Evolutionary conservation across 2,113 vertebrate species (phyloP).

Genomic region (Ahaetulla prasina): DNA sequence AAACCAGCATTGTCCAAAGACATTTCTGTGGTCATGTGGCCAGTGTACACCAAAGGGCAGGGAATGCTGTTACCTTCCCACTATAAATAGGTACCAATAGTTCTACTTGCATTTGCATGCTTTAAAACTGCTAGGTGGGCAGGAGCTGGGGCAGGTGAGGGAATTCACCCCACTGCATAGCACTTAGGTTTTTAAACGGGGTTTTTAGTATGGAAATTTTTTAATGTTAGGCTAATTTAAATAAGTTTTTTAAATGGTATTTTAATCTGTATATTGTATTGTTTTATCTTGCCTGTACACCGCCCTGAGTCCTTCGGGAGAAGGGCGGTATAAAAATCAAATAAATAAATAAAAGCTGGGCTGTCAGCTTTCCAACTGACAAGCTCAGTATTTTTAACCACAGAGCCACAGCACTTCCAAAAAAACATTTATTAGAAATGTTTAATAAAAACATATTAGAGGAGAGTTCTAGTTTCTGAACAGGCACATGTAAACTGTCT

Average conservation of each 20-base stretch:
- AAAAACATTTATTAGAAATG: not conserved
- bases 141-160: too few species aligned
- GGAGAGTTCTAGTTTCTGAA: not conserved
- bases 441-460: not conserved
- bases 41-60: not conserved
- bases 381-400: not conserved
- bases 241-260: too few species aligned
- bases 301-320: too few species aligned
- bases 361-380: not conserved
- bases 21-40: not conserved
- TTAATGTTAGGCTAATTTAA: too few species aligned
- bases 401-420: not conserved
- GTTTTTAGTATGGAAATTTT: too few species aligned
- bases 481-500: not conserved
- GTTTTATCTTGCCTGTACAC: too few species aligned
- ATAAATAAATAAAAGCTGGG: not conserved
- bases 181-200: too few species aligned
- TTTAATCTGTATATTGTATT: too few species aligned
- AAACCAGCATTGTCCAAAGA: not conserved
- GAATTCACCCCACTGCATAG: not conserved
- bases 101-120: not conserved
- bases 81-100: not conserved
- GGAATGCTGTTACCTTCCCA: not conserved
- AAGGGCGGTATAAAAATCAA: too few species aligned
- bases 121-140: too few species aligned